A percentile compares a stretch with the other conserved stretches of the same genome.
Evolutionary conservation across 2,888 invertebrate genomes (phyloP).

Genomic region (Leptinotarsa rubiginosa): DNA sequence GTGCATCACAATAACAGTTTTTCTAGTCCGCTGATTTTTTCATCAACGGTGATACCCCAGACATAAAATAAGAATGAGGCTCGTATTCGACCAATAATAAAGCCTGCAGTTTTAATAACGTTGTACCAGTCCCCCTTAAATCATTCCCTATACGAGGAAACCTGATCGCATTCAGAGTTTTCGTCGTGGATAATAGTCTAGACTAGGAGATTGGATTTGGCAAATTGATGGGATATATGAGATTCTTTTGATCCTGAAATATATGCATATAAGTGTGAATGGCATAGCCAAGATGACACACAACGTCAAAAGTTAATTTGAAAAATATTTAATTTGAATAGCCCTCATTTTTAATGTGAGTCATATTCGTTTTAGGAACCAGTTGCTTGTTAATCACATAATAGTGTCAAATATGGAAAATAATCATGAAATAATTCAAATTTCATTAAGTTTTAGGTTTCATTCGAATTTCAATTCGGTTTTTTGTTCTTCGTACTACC

Average conservation of each 20-base stretch:
- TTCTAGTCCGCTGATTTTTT: constrained; percentile 39
- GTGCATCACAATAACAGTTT: constrained; percentile 37
- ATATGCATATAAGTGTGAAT: neutral
- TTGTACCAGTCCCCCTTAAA: constrained; percentile 33
- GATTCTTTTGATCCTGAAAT: neutral
- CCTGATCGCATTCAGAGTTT: constrained; percentile 13
- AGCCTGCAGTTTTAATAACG: constrained; percentile 39
- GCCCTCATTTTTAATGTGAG: too few species aligned
- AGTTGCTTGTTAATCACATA: too few species aligned
- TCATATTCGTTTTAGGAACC: too few species aligned
- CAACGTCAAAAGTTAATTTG: too few species aligned
- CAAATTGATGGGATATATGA: neutral
- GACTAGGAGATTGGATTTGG: constrained; percentile 7
- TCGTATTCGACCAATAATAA: constrained; percentile 38
- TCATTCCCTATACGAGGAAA: constrained; percentile 27
- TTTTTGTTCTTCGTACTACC: too few species aligned
- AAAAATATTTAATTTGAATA: too few species aligned
- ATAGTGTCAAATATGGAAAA: too few species aligned
- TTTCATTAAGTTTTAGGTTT: too few species aligned
- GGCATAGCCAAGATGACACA: too few species aligned
- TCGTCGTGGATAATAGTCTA: constrained; percentile 16
- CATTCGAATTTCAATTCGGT: too few species aligned
- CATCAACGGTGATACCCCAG: constrained; percentile 41
- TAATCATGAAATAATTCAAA: too few species aligned
- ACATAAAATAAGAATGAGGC: constrained; percentile 38